These are phyloP conservation scores for Turnix velox DNA, from an alignment of 2,113 vertebrate genomes.

Conservation along the genomic window DNA sequence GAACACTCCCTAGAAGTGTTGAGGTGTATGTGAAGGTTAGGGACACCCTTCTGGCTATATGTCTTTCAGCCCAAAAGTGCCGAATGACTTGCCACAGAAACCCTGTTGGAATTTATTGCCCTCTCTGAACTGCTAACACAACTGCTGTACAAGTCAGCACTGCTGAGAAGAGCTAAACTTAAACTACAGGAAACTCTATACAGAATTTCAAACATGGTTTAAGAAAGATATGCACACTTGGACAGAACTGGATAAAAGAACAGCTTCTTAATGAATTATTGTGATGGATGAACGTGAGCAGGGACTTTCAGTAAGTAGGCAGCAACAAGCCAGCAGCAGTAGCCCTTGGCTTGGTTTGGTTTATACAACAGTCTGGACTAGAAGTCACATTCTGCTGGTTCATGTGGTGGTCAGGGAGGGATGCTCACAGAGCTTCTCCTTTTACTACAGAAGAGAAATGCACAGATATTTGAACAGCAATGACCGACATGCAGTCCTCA, in stretches of 20 bases:
- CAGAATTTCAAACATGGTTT: background rate
- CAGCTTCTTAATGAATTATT: background rate
- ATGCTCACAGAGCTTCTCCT: background rate
- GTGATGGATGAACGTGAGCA: background rate
- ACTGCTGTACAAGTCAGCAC: background rate
- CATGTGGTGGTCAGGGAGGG: background rate
- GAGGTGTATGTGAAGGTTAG: background rate
- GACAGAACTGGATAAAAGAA: background rate
- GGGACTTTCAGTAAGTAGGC: background rate
- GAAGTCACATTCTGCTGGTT: background rate
- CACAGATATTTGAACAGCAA: background rate
- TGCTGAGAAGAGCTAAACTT: background rate
- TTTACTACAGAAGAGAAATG: background rate
- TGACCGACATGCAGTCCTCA: background rate
- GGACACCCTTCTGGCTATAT: background rate
- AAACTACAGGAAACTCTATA: background rate
- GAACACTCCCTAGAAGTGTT: background rate
- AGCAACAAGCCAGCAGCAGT: background rate
- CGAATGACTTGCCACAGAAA: background rate
- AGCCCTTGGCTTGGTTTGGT: background rate
- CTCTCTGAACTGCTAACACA: background rate
- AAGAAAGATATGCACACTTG: background rate
- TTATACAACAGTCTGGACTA: background rate
- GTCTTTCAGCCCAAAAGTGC: background rate
- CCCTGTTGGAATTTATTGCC: background rate